These are phyloP conservation scores for Plusia festucae DNA, from an alignment of 2,888 invertebrate genomes.

Conservation along the genomic window DNA sequence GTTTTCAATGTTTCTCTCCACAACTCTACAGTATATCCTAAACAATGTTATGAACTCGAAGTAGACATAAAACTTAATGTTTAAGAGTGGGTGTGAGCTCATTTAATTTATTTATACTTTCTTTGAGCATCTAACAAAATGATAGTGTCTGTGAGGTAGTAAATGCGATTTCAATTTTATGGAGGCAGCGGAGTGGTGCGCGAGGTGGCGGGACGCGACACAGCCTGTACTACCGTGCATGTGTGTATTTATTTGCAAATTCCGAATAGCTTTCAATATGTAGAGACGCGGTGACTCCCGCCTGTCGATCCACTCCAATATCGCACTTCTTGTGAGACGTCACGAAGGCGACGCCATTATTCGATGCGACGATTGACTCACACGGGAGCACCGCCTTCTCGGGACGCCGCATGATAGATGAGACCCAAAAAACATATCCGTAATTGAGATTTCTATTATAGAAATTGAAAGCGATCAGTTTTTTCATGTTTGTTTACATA, in stretches of 20 bases:
- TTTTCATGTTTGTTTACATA: conserved; percentile 86
- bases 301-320: conserved; percentile 88
- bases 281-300: conserved; percentile 85
- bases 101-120: conserved; percentile 47
- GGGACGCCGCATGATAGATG: conserved; percentile 86
- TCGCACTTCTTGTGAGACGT: conserved; percentile 82
- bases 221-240: conserved; percentile 72
- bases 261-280: conserved; percentile 88
- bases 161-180: conserved; percentile 86
- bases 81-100: conserved; percentile 24
- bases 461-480: conserved; percentile 86
- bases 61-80: conserved; percentile 42
- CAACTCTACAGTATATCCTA: conserved; percentile 46
- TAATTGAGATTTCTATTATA: conserved; percentile 89
- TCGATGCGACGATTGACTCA: conserved; percentile 82
- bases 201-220: conserved; percentile 70
- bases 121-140: conserved; percentile 68
- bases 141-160: conserved; percentile 74
- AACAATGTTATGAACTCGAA: conserved; percentile 36
- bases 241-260: conserved; percentile 88
- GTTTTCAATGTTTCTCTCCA: conserved; percentile 48
- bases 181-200: conserved; percentile 76
- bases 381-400: conserved; percentile 74
- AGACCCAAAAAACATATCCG: conserved; percentile 86
- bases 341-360: conserved; percentile 83